These are phyloP conservation scores for Microplitis mediator DNA, from an alignment of 1,140 invertebrate species.

Conservation along the genomic window DNA sequence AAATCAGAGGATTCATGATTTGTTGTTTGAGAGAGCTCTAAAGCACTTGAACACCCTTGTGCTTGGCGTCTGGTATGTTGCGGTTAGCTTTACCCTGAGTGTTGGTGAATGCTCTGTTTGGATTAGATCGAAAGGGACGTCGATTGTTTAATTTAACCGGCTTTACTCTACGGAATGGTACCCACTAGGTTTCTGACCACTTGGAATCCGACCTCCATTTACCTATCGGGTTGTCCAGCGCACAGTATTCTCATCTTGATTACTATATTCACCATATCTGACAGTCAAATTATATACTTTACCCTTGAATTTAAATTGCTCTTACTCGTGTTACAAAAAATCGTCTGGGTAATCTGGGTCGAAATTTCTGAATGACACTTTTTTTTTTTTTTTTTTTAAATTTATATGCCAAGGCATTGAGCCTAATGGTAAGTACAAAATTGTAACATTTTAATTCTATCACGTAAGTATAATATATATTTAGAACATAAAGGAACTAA, in stretches of 20 bases:
- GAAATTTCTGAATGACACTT: no score
- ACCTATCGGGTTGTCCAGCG: background rate
- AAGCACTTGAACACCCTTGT: constrained; percentile 34
- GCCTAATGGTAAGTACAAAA: no score
- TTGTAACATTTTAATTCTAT: no score
- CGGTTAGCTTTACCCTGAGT: constrained; percentile 35
- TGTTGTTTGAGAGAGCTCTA: constrained; percentile 38
- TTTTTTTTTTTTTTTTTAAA: no score
- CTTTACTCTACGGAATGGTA: constrained; percentile 5
- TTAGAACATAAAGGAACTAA: no score
- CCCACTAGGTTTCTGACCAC: background rate
- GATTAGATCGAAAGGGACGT: constrained; percentile 26
- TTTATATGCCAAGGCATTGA: no score
- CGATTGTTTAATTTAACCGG: constrained; percentile 3
- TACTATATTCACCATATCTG: no score
- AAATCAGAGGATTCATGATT: constrained; percentile 19
- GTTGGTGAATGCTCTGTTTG: constrained; percentile 26
- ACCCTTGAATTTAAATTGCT: no score
- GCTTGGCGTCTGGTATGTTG: constrained; percentile 40
- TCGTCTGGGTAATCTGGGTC: no score
- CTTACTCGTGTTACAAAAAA: no score
- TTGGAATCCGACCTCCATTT: background rate
- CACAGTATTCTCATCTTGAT: background rate
- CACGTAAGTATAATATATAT: no score
- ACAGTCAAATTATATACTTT: no score